These are phyloP conservation scores for Chironomus riparius DNA, from an alignment of 2,888 invertebrate species.

Conservation along the genomic window DNA sequence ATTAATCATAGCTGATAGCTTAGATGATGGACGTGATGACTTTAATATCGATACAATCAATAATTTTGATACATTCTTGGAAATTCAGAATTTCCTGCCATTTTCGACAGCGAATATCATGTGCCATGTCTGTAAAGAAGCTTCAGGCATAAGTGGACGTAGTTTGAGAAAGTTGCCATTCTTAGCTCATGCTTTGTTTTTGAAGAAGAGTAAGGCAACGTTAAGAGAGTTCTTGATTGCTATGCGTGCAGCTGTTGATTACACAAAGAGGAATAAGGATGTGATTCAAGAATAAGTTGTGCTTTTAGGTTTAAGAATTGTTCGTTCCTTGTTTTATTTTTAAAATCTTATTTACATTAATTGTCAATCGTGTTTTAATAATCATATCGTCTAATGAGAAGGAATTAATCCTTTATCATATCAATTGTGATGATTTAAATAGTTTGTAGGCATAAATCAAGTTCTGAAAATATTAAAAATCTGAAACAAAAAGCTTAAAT, in stretches of 20 bases:
- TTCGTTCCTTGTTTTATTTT: too few relatives aligned
- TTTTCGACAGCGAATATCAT: constrained; percentile 28
- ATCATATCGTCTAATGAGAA: too few relatives aligned
- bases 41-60: constrained; percentile 31
- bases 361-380: too few relatives aligned
- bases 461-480: too few relatives aligned
- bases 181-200: constrained; percentile 60
- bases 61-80: constrained; percentile 35
- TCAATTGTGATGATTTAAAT: too few relatives aligned
- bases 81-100: background rate
- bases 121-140: constrained; percentile 37
- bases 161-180: constrained; percentile 82
- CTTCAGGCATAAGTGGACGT: constrained; percentile 71
- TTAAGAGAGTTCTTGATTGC: constrained; percentile 28
- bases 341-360: too few relatives aligned
- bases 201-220: constrained; percentile 31
- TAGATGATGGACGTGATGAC: constrained; percentile 30
- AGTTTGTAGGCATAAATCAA: too few relatives aligned
- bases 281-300: too few relatives aligned
- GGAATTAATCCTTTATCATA: too few relatives aligned
- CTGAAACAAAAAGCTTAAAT: too few relatives aligned
- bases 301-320: too few relatives aligned
- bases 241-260: constrained; percentile 27
- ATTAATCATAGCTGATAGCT: background rate
- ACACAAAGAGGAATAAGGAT: background rate